These are phyloP conservation scores for Caretta caretta DNA, from an alignment of 2,113 vertebrate species.

Conservation along the genomic window DNA sequence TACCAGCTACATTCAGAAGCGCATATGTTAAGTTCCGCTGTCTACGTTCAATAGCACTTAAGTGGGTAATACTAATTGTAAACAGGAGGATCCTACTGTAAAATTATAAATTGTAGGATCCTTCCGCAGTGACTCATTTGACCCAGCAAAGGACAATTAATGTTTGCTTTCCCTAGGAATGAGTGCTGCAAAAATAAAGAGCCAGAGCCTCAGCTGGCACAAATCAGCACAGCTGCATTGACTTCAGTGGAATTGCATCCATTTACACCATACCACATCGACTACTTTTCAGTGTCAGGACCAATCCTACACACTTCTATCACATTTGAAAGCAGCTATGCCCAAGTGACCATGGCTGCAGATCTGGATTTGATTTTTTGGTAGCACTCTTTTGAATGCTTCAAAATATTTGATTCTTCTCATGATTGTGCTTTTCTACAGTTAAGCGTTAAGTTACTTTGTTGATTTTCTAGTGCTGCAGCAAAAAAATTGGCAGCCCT, in stretches of 20 bases:
- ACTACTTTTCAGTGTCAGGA: constrained; percentile 17
- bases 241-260: constrained; percentile 42
- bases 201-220: constrained; percentile 66
- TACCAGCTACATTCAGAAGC: constrained; percentile 41
- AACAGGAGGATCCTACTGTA: constrained; percentile 28
- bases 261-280: constrained; percentile 1
- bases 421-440: not conserved
- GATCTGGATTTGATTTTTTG: constrained; percentile 8
- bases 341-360: not conserved
- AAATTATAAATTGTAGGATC: constrained; percentile 38
- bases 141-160: constrained; percentile 65
- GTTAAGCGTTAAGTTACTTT: not conserved
- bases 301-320: constrained; percentile 10
- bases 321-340: constrained; percentile 40
- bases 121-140: constrained; percentile 63
- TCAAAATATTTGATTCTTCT: constrained; percentile 16
- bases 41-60: not conserved
- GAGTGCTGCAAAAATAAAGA: constrained; percentile 71
- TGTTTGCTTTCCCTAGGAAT: constrained; percentile 72
- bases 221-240: constrained; percentile 59
- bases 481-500: not conserved
- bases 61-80: not conserved
- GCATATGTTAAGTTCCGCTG: constrained; percentile 13
- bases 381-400: not conserved
- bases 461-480: constrained; percentile 1